A percentile compares a stretch with the other conserved stretches of the same genome.
phyloP scores from a whole-genome alignment of 2,797 vertebrate genomes.

The Peromyscus melanophrys region DNA sequence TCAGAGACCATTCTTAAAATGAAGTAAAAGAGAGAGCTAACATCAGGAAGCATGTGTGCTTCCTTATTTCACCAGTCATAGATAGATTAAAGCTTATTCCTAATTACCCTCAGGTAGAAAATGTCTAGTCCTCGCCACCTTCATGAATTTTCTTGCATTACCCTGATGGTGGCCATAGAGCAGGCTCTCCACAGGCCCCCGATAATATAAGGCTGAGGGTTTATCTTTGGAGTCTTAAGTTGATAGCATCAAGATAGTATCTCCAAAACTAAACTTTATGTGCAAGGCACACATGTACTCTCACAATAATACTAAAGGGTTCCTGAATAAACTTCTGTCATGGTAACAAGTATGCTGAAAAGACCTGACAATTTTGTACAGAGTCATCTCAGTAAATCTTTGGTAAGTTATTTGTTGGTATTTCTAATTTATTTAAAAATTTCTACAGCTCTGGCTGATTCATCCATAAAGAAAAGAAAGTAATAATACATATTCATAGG shows the following conservation, averaged over 20 bases:
- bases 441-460: slow-evolving; percentile 35
- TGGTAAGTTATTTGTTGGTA: slow-evolving; percentile 13
- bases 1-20: too few species aligned
- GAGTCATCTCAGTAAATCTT: slow-evolving; percentile 29
- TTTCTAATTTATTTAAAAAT: slow-evolving; percentile 62
- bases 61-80: too few species aligned
- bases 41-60: too few species aligned
- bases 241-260: neutral
- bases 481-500: slow-evolving; percentile 51
- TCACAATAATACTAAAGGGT: neutral
- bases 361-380: slow-evolving; percentile 18
- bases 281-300: neutral
- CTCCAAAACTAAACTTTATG: neutral
- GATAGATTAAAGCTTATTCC: too few species aligned
- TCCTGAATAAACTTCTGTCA: slow-evolving; percentile 32
- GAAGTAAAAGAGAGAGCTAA: too few species aligned
- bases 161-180: too few species aligned
- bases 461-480: neutral
- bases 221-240: neutral
- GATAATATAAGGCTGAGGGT: neutral
- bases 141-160: too few species aligned
- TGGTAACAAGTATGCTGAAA: neutral
- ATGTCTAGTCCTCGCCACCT: too few species aligned
- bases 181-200: too few species aligned
- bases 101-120: too few species aligned